phyloP scores from a whole-genome alignment of 2,113 vertebrate species.

The Tonatia bakeri region DNA sequence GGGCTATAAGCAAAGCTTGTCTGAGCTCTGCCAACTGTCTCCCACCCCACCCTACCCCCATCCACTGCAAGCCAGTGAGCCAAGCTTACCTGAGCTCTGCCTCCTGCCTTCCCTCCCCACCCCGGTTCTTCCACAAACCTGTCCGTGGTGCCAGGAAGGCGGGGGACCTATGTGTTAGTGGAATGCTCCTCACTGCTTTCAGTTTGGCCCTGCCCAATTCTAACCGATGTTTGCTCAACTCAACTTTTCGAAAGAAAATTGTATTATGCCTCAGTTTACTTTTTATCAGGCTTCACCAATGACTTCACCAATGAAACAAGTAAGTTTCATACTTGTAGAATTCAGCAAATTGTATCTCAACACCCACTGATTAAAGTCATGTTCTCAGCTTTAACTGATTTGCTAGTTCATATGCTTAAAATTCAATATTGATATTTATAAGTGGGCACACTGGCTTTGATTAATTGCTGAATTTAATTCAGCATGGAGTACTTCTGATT shows the following conservation, averaged over 20 bases:
- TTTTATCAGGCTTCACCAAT: conserved; percentile 31
- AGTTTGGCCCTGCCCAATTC: background rate
- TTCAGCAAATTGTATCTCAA: conserved; percentile 41
- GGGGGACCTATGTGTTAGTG: background rate
- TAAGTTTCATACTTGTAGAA: conserved; percentile 49
- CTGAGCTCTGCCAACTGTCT: too few relatives aligned
- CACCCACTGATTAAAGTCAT: conserved; percentile 55
- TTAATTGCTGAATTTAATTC: conserved; percentile 72
- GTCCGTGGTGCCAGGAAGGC: too few relatives aligned
- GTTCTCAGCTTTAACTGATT: conserved; percentile 56
- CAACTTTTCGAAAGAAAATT: background rate
- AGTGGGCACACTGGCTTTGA: conserved; percentile 54
- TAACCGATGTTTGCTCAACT: background rate
- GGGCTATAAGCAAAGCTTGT: too few relatives aligned
- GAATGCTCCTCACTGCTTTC: background rate
- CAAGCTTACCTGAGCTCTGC: too few relatives aligned
- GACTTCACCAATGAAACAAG: background rate
- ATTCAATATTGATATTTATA: conserved; percentile 64
- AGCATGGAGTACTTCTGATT: conserved; percentile 55
- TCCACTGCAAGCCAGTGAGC: too few relatives aligned
- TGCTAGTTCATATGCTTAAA: conserved; percentile 43
- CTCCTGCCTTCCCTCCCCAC: too few relatives aligned
- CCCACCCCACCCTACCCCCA: too few relatives aligned
- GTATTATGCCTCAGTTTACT: background rate
- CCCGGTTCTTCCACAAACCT: too few relatives aligned